Percentiles rank a stretch among this genome's conserved stretches.
These are phyloP conservation scores for Drosophila pseudotalamancana DNA, from an alignment of 2,888 invertebrate species.

Conservation along the genomic window DNA sequence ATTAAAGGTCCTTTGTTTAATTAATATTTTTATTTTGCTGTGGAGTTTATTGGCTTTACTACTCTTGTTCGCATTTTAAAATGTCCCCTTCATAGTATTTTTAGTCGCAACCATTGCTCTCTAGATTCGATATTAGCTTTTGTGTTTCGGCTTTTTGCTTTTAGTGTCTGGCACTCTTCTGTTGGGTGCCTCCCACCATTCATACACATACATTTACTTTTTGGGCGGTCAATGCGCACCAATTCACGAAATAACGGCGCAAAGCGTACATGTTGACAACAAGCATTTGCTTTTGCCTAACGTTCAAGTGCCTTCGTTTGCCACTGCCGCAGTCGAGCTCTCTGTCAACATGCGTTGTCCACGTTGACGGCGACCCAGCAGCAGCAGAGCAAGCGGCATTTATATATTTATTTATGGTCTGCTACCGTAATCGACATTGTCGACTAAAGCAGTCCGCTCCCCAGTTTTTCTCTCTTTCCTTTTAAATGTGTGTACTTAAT, in stretches of 20 bases:
- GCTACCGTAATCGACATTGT: slow-evolving; percentile 71
- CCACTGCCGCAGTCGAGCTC: slow-evolving; percentile 17
- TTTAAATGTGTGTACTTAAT: slow-evolving; percentile 10
- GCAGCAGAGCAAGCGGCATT: slow-evolving; percentile 52
- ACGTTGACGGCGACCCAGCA: slow-evolving; percentile 43
- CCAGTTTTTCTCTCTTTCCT: slow-evolving; percentile 30
- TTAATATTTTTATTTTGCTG: neutral
- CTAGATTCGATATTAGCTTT: slow-evolving; percentile 24
- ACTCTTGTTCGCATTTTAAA: slow-evolving; percentile 44
- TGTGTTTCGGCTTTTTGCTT: slow-evolving; percentile 18
- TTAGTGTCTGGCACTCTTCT: slow-evolving; percentile 9
- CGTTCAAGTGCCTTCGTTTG: slow-evolving; percentile 33
- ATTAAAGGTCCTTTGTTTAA: slow-evolving; percentile 10
- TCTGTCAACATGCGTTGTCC: slow-evolving; percentile 47
- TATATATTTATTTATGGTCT: slow-evolving; percentile 72
- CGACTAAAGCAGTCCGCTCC: slow-evolving; percentile 32
- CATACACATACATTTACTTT: slow-evolving; percentile 36
- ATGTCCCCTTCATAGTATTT: slow-evolving; percentile 48
- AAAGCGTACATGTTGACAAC: slow-evolving; percentile 20
- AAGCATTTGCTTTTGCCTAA: slow-evolving; percentile 26
- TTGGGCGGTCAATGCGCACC: slow-evolving; percentile 27
- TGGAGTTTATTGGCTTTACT: slow-evolving; percentile 19
- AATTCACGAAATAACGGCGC: slow-evolving; percentile 44
- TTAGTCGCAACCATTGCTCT: slow-evolving; percentile 51
- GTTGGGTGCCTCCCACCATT: slow-evolving; percentile 14